Conservation (phyloP, 2,888 invertebrate genomes). For the Psylliodes chrysocephalus region DNA sequence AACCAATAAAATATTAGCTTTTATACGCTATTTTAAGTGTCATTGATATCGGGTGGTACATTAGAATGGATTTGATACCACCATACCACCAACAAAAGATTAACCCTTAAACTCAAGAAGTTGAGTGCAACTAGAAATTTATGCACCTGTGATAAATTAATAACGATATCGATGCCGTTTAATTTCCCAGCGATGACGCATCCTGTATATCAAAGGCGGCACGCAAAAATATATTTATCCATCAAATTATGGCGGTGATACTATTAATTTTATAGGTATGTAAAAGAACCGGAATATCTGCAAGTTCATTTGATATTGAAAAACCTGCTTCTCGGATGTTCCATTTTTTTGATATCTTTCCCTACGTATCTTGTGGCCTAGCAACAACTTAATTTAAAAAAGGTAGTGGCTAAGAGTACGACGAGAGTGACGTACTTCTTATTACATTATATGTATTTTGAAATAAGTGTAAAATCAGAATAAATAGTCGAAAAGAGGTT, state of each 20-base stretch:
- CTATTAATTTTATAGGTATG: constrained; percentile 25
- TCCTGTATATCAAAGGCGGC: constrained; percentile 13
- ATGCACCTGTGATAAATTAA: no score
- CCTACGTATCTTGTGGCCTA: background rate
- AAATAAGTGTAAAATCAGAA: background rate
- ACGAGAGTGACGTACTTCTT: no score
- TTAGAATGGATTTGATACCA: no score
- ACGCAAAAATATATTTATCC: background rate
- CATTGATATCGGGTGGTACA: no score
- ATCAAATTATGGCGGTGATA: constrained; percentile 21
- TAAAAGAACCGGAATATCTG: constrained; percentile 29
- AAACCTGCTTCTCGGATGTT: constrained; percentile 28
- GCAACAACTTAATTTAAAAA: constrained; percentile 23
- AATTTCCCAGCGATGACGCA: background rate
- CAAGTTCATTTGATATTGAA: constrained; percentile 26
- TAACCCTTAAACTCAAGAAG: no score
- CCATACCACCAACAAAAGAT: no score
- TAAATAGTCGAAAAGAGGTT: no score
- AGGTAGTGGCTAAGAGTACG: background rate
- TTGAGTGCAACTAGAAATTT: no score
- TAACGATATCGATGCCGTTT: no score
- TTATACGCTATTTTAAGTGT: no score
- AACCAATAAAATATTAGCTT: no score
- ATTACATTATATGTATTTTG: background rate
- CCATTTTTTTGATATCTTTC: constrained; percentile 23